Conservation (phyloP, 2,797 vertebrate genomes). For the Spinus olivaceus region DNA sequence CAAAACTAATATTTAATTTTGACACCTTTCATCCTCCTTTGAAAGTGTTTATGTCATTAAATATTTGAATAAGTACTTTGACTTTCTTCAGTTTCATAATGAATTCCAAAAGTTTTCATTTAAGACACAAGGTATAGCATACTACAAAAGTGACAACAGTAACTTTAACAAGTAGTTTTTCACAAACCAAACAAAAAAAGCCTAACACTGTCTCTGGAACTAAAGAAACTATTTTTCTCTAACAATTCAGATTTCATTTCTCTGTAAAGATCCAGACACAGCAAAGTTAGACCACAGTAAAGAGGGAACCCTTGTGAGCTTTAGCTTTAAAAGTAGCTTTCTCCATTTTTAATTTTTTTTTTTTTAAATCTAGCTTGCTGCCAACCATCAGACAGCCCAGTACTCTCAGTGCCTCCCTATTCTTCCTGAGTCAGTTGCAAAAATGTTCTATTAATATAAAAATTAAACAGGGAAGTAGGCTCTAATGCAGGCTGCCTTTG, state of each 20-base stretch:
- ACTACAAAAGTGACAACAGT: background rate
- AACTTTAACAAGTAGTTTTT: background rate
- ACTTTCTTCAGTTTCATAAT: background rate
- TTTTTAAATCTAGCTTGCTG: background rate
- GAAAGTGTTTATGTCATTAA: background rate
- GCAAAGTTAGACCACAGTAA: background rate
- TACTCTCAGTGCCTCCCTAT: background rate
- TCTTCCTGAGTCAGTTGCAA: background rate
- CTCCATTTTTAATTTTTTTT: fast-evolving
- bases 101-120: background rate
- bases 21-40: background rate
- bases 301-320: background rate
- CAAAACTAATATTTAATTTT: background rate
- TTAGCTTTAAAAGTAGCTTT: background rate
- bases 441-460: slow-evolving; percentile 10
- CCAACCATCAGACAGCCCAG: background rate
- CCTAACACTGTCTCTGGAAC: background rate
- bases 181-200: fast-evolving
- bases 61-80: background rate
- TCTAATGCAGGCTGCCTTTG: background rate
- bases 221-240: background rate
- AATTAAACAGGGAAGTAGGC: background rate
- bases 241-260: background rate
- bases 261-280: background rate
- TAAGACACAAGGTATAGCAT: background rate